Conservation (phyloP, 30 jellyfish, hydroid and myxozoan genomes). For the Cassiopea andromeda region DNA sequence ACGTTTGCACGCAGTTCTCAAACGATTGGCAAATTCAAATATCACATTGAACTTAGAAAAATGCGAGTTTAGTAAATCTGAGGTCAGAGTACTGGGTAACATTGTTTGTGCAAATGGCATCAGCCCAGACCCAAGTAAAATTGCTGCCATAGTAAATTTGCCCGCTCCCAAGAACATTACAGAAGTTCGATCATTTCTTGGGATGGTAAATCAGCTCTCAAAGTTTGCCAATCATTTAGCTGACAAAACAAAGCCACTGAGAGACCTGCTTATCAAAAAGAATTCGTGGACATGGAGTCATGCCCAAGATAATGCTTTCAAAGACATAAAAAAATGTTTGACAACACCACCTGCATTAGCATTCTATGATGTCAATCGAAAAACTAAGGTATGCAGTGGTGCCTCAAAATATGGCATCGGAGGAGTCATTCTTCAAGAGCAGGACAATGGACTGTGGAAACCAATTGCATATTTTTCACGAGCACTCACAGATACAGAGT, state of each 20-base stretch:
- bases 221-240: conserved; percentile 1
- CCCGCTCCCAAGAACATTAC: neutral
- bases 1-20: conserved; percentile 1
- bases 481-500: conserved; percentile 31
- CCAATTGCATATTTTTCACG: conserved; percentile 23
- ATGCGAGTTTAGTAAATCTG: neutral
- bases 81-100: neutral
- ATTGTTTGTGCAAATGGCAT: neutral
- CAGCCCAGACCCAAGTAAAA: conserved; percentile 2
- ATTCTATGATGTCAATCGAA: neutral
- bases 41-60: neutral
- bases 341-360: neutral
- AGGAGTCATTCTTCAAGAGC: conserved; percentile 25
- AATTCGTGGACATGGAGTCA: neutral
- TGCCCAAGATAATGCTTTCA: neutral
- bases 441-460: conserved; percentile 36
- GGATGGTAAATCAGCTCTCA: neutral
- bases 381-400: neutral
- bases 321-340: neutral
- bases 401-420: conserved; percentile 19
- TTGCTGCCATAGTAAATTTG: neutral
- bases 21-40: neutral
- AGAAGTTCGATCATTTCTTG: conserved; percentile 3
- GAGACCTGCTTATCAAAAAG: neutral
- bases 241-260: neutral